phyloP scores from a whole-genome alignment of 2,113 vertebrate genomes.

The Oceanites oceanicus region DNA sequence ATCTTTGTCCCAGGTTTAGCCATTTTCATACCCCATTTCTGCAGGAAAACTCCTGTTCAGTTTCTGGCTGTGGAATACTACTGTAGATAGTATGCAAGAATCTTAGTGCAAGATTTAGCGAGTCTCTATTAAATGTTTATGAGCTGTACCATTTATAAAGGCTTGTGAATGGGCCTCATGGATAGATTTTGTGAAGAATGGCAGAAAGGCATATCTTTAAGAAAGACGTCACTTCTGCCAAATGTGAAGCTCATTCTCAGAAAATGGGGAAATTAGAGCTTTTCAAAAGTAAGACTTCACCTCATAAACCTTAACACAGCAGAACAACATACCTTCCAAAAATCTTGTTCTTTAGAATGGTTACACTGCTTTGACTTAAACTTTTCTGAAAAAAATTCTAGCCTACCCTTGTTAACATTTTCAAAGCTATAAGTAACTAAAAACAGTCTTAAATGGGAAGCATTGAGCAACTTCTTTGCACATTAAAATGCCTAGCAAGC shows the following conservation, averaged over 20 bases:
- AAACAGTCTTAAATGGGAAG: background rate
- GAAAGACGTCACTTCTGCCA: background rate
- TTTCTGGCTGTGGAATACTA: background rate
- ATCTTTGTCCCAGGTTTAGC: background rate
- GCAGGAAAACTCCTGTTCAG: background rate
- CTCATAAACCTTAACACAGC: background rate
- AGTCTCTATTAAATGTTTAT: background rate
- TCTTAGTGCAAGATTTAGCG: background rate
- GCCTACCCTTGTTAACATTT: background rate
- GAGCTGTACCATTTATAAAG: background rate
- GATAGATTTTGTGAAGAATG: background rate
- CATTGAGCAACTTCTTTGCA: constrained; percentile 24
- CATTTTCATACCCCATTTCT: background rate
- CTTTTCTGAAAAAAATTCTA: background rate
- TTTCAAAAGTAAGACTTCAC: background rate
- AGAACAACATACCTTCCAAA: background rate
- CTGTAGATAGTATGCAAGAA: background rate
- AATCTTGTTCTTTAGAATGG: background rate
- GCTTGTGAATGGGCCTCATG: background rate
- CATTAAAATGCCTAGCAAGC: constrained; percentile 34
- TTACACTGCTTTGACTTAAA: background rate
- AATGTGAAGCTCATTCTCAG: background rate
- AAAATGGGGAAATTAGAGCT: background rate
- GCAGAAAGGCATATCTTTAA: background rate
- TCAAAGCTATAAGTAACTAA: background rate